Base-by-base conservation (phyloP, 1,140 invertebrate species). In the Pogonus chalceus region DNA sequence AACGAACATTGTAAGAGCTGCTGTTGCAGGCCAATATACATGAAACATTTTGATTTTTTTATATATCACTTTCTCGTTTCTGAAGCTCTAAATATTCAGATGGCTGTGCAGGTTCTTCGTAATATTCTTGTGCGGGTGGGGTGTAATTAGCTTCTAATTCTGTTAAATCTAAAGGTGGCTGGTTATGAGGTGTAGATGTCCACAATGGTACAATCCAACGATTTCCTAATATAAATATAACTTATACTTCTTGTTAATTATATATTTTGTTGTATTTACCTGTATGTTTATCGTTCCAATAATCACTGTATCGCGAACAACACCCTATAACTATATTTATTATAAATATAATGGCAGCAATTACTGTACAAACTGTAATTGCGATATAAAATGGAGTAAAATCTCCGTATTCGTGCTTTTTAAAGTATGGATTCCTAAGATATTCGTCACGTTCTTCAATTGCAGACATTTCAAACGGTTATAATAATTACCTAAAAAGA, bases 201-300 rank as follows among this genome's bases (percentile, higher is more conserved):
- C 86, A 92, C 63, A 91, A 73, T 7, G 88, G 85, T 10, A 87
- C 78, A 53, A 90, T 74, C 84, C 84, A 90, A 60, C 87, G 84
- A 71, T 90, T 90, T 26, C 86, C 87, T 87, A 61, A 39, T 72
- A 71, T 57, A 16, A 4, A 20, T 52, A 7, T 21, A n/a, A 43
- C 22, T n/a, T 37, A 43, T 10, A 56, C 52, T 58, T 35, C 23
- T 31, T 37, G 39, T 43, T 21, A 46, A 48, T 20, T 4, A 53
- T 22, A 22, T 49, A 12, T 31, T 53, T 53, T 22, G 46, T 35
- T 56, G 56, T 52, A 60, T 56, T 74, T 69, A 83, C 87, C 87
- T 57, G 89, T 90, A 63, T 90, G 82, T 60, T 81, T 78, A 67
- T 90, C 84, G 50, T 82, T 76, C 89, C 88, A 92, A 60, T 92